Evolutionary conservation across 2,888 invertebrate genomes (phyloP).

Genomic region (Molorchus minor): DNA sequence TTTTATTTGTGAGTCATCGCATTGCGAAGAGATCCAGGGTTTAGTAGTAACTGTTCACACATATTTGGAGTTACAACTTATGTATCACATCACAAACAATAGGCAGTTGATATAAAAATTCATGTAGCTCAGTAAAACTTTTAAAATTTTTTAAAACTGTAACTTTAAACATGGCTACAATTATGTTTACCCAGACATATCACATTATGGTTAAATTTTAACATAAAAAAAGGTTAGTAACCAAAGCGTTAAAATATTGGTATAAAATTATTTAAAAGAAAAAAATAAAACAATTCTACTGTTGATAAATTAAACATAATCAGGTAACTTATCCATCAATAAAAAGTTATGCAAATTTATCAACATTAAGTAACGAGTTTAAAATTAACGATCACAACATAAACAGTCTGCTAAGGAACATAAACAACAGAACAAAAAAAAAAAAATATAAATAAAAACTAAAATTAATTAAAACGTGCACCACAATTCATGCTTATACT

Average conservation of each 20-base stretch:
- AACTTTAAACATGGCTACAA: slow-evolving; percentile 41
- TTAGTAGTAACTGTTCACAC: slow-evolving; percentile 12
- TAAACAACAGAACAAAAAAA: slow-evolving; percentile 32
- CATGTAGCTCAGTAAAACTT: slow-evolving; percentile 20
- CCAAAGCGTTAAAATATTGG: slow-evolving; percentile 28
- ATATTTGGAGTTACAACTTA: slow-evolving; percentile 33
- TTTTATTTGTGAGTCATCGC: neutral
- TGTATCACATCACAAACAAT: neutral
- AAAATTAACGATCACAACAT: slow-evolving; percentile 30
- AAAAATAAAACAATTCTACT: slow-evolving; percentile 25
- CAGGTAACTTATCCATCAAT: slow-evolving; percentile 28
- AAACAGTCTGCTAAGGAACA: slow-evolving; percentile 25
- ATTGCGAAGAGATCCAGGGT: neutral
- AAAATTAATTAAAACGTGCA: slow-evolving; percentile 36
- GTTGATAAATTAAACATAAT: slow-evolving; percentile 20
- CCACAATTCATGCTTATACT: slow-evolving; percentile 33
- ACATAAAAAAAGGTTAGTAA: slow-evolving; percentile 28
- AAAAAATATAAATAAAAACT: slow-evolving; percentile 32
- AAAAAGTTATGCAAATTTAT: slow-evolving; percentile 26
- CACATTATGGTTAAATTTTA: slow-evolving; percentile 27
- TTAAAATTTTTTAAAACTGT: slow-evolving; percentile 35
- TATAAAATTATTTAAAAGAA: slow-evolving; percentile 31
- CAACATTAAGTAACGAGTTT: slow-evolving; percentile 19
- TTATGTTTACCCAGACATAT: slow-evolving; percentile 16
- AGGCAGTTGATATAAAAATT: neutral